Conservation (phyloP, 2,888 invertebrate species). For the Eilema griseolum region DNA sequence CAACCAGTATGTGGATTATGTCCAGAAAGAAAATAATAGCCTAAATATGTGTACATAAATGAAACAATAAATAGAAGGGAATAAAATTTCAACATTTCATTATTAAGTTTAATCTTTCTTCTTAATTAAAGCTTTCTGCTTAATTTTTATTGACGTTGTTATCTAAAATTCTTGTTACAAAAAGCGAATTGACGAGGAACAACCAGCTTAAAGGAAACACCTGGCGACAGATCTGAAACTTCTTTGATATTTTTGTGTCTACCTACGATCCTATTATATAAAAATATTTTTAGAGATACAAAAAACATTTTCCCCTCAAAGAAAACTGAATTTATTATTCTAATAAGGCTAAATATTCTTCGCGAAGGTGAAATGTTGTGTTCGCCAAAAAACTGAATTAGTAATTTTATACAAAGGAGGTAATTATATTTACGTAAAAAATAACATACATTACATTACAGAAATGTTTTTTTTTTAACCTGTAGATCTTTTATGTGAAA, state of each 20-base stretch:
- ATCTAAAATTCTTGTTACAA: background rate
- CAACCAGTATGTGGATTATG: no score
- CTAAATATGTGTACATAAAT: no score
- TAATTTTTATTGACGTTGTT: background rate
- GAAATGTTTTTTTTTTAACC: background rate
- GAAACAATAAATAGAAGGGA: no score
- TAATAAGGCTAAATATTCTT: background rate
- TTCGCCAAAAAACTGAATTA: background rate
- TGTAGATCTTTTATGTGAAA: no score
- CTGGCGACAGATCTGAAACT: background rate
- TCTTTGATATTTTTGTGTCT: background rate
- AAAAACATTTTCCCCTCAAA: background rate
- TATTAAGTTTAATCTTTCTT: no score
- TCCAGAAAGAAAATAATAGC: no score
- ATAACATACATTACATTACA: background rate
- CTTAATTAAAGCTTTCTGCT: no score
- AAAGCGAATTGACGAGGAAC: background rate
- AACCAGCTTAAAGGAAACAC: background rate
- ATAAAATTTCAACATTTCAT: no score
- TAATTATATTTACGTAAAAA: background rate
- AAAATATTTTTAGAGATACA: background rate
- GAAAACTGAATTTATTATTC: background rate
- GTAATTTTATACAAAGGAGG: background rate
- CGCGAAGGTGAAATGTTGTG: background rate
- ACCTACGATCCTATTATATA: background rate